Base-by-base conservation (phyloP, 2,797 vertebrate species). In the Ambastaia sidthimunki region DNA sequence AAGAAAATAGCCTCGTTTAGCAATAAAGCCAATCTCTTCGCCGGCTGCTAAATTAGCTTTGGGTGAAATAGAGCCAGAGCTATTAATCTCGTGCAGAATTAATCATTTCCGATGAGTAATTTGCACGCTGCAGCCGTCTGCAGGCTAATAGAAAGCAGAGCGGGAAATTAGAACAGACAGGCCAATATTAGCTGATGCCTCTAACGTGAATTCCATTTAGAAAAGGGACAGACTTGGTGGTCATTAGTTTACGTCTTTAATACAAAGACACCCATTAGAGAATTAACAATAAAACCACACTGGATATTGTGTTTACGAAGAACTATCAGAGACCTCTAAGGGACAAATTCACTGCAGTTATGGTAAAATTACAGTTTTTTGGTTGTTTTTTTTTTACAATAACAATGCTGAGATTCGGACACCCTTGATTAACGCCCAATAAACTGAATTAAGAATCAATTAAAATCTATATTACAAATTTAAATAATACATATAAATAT, bases 81-180 rank as follows among this genome's bases (percentile, higher is more conserved):
- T 83, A 84, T 83, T 86, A 82, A 82, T 82, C 80, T 81, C 71
- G 23, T 28, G 52, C 41, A 63, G 78, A 83, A 86, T 84, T 79
- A 82, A 82, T 79, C 70, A 81, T 80, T 83, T 83, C 65, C 66
- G 31, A 80, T 72, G 67, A 63, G 71, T 78, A 84, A 80, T 84
- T 78, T 82, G 80, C 75, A 82, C 62, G 37, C 41, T 52, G 54
- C 70, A 78, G 62, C 74, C 48, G 63, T 69, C 80, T 73, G 57
- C 62, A 80, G 68, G 74, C 59, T 71, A 75, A 72, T 76, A 79
- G 74, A 82, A 80, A 44, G 71, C 68, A 65, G 69, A 74, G 57
- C 69, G 74, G 76, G 80, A 74, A 78, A 83, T 75, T 41, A 80
- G 31, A 83, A 80, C 41, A 83, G 73, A 80, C 67, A 83, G 54